Percentiles rank a stretch among this genome's conserved stretches.
These are phyloP conservation scores for Drosophila infuscata DNA, from an alignment of 2,888 invertebrate genomes.

Conservation along the genomic window DNA sequence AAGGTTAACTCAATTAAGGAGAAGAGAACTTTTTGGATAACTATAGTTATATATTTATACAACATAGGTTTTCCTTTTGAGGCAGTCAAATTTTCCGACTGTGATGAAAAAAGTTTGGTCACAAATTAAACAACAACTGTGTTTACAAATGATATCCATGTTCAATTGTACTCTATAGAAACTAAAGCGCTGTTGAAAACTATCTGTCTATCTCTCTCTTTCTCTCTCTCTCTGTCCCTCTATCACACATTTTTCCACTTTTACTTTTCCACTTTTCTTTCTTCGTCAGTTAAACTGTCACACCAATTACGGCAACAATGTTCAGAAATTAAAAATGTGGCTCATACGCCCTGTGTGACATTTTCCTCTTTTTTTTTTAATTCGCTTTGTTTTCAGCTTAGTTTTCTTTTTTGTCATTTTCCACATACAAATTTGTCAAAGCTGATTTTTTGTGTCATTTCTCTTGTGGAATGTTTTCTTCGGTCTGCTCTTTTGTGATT, in stretches of 20 bases:
- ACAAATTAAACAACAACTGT: background rate
- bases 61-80: background rate
- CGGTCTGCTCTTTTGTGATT: constrained; percentile 24
- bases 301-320: constrained; percentile 72
- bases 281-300: constrained; percentile 49
- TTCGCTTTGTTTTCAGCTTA: constrained; percentile 19
- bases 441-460: constrained; percentile 14
- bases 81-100: background rate
- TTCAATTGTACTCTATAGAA: background rate
- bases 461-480: constrained; percentile 27
- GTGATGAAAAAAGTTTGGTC: background rate
- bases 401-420: constrained; percentile 4
- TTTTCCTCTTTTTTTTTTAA: constrained; percentile 22
- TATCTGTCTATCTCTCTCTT: background rate
- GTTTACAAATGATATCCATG: background rate
- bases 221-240: background rate
- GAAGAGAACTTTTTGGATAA: background rate
- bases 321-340: constrained; percentile 72
- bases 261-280: constrained; percentile 6
- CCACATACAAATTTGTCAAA: constrained; percentile 46
- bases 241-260: background rate
- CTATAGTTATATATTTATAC: background rate
- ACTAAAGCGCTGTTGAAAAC: background rate
- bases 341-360: constrained; percentile 63
- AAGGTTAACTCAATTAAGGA: constrained; percentile 22